A percentile compares a stretch with the other conserved stretches of the same genome.
phyloP scores from a whole-genome alignment of 2,113 vertebrate species.

The Sapajus apella region DNA sequence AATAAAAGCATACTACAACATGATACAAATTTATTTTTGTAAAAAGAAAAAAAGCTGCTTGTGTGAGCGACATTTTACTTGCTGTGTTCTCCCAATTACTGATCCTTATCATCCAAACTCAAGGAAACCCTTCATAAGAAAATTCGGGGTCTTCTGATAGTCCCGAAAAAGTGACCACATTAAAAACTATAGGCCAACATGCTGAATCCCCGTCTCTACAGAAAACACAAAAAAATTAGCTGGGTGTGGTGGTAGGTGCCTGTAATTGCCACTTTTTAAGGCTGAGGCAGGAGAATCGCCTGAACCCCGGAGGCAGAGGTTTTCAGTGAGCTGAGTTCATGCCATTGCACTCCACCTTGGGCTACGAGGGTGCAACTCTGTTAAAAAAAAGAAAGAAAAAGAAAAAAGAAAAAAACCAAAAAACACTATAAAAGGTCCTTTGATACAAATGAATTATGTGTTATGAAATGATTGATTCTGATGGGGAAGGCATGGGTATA shows the following conservation, averaged over 20 bases:
- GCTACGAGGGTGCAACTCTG: too few species aligned
- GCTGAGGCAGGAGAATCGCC: too few species aligned
- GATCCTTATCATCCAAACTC: background rate
- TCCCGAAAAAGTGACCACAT: background rate
- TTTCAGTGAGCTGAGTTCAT: too few species aligned
- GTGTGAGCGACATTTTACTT: accelerated
- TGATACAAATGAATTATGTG: background rate
- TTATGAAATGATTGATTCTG: constrained; percentile 24
- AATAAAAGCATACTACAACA: background rate
- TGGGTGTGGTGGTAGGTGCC: too few species aligned
- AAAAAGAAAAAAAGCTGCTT: background rate
- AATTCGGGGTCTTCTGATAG: background rate
- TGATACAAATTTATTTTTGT: background rate
- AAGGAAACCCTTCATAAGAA: background rate
- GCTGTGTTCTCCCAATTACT: background rate
- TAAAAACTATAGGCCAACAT: background rate
- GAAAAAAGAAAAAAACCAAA: too few species aligned
- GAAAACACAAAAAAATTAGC: too few species aligned
- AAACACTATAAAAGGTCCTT: constrained; percentile 24
- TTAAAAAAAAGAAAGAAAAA: too few species aligned
- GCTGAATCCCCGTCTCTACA: too few species aligned
- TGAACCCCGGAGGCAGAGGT: too few species aligned
- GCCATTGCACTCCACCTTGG: too few species aligned
- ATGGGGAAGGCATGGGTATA: background rate
- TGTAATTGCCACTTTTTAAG: too few species aligned